Evolutionary conservation across 2,113 vertebrate genomes (phyloP).

Genomic region (Ciconia stormi): DNA sequence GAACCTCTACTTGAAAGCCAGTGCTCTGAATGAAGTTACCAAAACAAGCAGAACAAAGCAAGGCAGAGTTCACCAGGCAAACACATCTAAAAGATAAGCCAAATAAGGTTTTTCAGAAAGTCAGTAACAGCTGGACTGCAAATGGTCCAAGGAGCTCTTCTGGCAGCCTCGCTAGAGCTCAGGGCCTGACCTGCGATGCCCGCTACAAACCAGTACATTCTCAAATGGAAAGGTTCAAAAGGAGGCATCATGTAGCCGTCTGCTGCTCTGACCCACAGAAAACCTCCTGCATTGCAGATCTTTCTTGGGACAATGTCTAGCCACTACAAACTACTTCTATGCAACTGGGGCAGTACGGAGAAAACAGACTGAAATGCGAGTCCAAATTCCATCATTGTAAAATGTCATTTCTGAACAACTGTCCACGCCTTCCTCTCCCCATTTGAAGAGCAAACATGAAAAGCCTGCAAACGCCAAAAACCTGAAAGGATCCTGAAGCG

Average conservation of each 20-base stretch:
- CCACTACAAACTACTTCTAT: too few relatives aligned
- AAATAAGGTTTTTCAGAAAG: not conserved
- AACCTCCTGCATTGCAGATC: rapidly evolving
- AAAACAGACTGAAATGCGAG: not conserved
- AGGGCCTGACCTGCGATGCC: not conserved
- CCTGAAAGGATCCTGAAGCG: too few relatives aligned
- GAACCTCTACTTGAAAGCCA: not conserved
- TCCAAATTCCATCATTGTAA: rapidly evolving
- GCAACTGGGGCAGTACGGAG: not conserved
- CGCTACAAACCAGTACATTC: not conserved
- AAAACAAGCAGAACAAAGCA: not conserved
- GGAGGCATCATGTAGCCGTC: not conserved
- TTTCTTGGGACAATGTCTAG: not conserved
- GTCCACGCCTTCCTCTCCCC: rapidly evolving
- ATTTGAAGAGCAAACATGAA: not conserved
- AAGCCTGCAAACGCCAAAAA: not conserved
- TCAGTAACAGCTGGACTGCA: not conserved
- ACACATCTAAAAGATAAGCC: not conserved
- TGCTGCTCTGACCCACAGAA: not conserved
- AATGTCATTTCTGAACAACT: not conserved
- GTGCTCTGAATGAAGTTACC: not conserved
- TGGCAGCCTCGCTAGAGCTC: not conserved
- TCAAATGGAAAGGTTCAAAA: not conserved
- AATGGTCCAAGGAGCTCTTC: not conserved
- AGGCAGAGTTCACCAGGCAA: not conserved